A percentile compares a stretch with the other conserved stretches of the same genome.
phyloP scores from a whole-genome alignment of 2,888 invertebrate species.

The Xestia rhomboidea region DNA sequence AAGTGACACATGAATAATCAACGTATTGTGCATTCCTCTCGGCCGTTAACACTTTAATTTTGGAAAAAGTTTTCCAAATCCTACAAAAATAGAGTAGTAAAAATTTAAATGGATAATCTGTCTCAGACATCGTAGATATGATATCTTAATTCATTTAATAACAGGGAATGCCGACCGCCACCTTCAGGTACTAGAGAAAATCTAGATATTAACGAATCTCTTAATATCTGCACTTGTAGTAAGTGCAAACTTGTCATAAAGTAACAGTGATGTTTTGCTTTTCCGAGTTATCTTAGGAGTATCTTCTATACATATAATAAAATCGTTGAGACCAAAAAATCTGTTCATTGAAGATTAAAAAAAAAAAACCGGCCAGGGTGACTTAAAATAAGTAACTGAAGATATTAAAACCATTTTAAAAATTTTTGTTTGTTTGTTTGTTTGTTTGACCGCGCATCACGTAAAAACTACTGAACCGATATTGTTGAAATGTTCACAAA shows the following conservation, averaged over 20 bases:
- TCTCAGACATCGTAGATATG: background rate
- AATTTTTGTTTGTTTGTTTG: too few relatives aligned
- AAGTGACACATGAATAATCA: background rate
- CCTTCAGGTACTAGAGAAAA: slow-evolving; percentile 14
- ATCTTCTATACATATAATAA: too few relatives aligned
- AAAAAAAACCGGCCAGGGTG: too few relatives aligned
- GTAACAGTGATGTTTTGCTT: background rate
- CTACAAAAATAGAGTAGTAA: slow-evolving; percentile 6
- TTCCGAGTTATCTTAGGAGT: background rate
- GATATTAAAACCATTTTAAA: too few relatives aligned
- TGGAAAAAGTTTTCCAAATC: slow-evolving; percentile 14
- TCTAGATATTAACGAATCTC: slow-evolving; percentile 1
- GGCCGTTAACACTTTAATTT: background rate
- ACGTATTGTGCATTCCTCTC: background rate
- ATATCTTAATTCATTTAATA: slow-evolving; percentile 15
- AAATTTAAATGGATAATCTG: slow-evolving; percentile 31
- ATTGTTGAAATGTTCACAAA: too few relatives aligned
- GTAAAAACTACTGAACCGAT: too few relatives aligned
- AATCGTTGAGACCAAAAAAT: too few relatives aligned
- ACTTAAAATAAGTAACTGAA: too few relatives aligned
- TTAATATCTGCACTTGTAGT: background rate
- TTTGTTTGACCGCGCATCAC: too few relatives aligned
- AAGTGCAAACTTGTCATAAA: slow-evolving; percentile 1
- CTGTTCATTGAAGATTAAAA: too few relatives aligned
- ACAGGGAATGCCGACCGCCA: background rate